A percentile compares a stretch with the other conserved stretches of the same genome.
Evolutionary conservation across 2,797 vertebrate species (phyloP).

Genomic region (Enteromius anoplus): DNA sequence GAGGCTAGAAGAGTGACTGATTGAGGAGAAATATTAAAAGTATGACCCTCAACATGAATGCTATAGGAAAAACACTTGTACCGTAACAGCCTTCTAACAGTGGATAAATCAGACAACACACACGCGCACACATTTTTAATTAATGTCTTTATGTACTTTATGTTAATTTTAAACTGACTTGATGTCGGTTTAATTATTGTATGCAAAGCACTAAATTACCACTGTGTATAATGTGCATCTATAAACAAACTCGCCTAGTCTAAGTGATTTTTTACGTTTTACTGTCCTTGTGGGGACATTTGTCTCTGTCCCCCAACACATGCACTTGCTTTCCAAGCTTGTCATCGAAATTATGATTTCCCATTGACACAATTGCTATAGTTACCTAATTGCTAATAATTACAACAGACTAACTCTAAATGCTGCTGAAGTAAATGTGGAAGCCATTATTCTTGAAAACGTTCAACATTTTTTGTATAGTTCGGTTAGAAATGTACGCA

Average conservation of each 20-base stretch:
- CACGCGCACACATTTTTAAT: not conserved
- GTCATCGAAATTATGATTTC: not conserved
- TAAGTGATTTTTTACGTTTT: not conserved
- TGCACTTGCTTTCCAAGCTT: slow-evolving; percentile 4
- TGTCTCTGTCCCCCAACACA: not conserved
- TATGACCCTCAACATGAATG: slow-evolving; percentile 32
- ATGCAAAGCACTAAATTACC: not conserved
- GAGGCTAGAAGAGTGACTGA: slow-evolving; percentile 39
- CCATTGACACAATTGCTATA: slow-evolving; percentile 11
- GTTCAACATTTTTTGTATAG: not conserved
- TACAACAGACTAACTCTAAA: not conserved
- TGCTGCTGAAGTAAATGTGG: not conserved
- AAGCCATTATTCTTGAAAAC: not conserved
- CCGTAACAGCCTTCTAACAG: not conserved
- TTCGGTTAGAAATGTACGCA: not conserved
- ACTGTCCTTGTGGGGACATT: not conserved
- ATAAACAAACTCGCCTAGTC: not conserved
- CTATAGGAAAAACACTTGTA: not conserved
- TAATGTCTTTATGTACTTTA: not conserved
- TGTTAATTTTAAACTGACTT: slow-evolving; percentile 5
- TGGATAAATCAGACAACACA: not conserved
- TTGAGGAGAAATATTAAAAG: slow-evolving; percentile 29
- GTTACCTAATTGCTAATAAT: slow-evolving; percentile 19
- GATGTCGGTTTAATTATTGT: not conserved
- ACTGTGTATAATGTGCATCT: not conserved